Evolutionary conservation across 1,140 invertebrate genomes (phyloP), one percentile per base, ranked within the genome.

Genomic region (Pissodes strobi): DNA sequence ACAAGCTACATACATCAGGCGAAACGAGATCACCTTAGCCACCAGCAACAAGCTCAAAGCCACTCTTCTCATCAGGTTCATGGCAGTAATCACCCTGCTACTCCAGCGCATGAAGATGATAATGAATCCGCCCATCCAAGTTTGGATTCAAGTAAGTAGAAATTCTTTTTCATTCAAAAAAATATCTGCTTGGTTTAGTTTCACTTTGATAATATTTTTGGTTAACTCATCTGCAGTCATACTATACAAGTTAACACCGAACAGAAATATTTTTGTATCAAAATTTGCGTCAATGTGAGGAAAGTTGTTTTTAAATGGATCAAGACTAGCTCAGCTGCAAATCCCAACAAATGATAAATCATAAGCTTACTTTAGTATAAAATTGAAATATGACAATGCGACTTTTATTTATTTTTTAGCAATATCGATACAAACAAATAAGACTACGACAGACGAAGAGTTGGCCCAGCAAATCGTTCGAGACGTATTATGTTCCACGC

Each of bases 401-500:
- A n/a, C n/a, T n/a, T n/a, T n/a, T n/a, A 41, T 25, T 18, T 41
- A 12, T 22, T 45, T 38, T 66, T 19, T 64, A 76, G 74, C 67
- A 48, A 61, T 74, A 46, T 77, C 75, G 12, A 46, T 72, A 19
- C 71, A 72, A 58, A 71, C 68, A 1, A 71, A 71, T 22, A 72
- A 71, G 66, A 68, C 72, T 4, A 60, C 67, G 19, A 71, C 67
- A 2, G 75, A 76, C 25, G 75, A 78, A 45, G 72, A 77, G 61
- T 51, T 77, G 15, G 69, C 74, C 6, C 53, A 63, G 0, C 70
- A 73, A 69, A 85, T 97, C 49, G 93, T 95, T 0, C 84, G 91
- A 22, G 89, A 94, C 69, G 93, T 97, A 4, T 83, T 98, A 4
- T 96, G 93, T 75, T 89, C 91, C 22, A 89, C 85, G 48, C 84